Conservation (phyloP, 2,888 invertebrate genomes). For the Galeruca laticollis region DNA sequence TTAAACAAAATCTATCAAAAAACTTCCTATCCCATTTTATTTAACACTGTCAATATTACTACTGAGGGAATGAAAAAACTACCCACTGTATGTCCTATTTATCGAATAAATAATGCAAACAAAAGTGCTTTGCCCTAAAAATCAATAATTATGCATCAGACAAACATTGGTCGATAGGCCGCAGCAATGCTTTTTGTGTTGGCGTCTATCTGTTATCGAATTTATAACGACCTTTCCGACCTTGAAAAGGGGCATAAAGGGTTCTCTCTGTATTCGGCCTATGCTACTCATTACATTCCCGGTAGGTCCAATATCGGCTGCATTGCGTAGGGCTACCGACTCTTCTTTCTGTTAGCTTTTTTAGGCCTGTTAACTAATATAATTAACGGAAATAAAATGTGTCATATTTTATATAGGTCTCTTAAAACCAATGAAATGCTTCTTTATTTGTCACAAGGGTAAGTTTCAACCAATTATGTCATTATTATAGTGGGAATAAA, state of each 20-base stretch:
- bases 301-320: constrained; percentile 52
- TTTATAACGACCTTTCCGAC: constrained; percentile 50
- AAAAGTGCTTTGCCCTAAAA: background rate
- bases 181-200: constrained; percentile 25
- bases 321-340: constrained; percentile 52
- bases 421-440: background rate
- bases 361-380: constrained; percentile 7
- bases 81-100: too few species aligned
- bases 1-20: too few species aligned
- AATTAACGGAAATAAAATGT: background rate
- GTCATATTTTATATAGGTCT: background rate
- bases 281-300: constrained; percentile 24
- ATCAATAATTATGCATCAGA: constrained; percentile 34
- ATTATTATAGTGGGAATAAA: too few species aligned
- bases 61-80: too few species aligned
- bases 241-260: constrained; percentile 46
- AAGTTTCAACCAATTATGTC: too few species aligned
- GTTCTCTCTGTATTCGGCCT: constrained; percentile 39
- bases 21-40: too few species aligned
- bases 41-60: too few species aligned
- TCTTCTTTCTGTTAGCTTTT: constrained; percentile 31
- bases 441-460: too few species aligned
- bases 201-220: constrained; percentile 41
- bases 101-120: too few species aligned
- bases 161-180: constrained; percentile 32